Percentiles rank a stretch among this genome's conserved stretches.
Conservation (phyloP, 2,888 invertebrate genomes). For the Apotomis capreana region DNA sequence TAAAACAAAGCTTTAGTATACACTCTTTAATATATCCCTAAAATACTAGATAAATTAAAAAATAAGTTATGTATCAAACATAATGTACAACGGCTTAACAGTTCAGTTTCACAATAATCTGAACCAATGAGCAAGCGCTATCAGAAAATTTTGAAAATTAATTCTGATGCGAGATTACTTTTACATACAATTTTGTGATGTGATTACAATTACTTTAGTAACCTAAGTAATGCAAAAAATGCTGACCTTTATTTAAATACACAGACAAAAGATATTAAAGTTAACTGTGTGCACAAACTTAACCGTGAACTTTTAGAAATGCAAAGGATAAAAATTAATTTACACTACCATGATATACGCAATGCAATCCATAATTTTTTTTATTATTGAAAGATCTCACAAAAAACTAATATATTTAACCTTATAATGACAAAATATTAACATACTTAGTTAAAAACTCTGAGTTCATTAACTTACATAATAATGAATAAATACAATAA, state of each 20-base stretch:
- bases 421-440: conserved; percentile 48
- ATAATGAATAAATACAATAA: conserved; percentile 73
- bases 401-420: conserved; percentile 28
- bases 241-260: conserved; percentile 6
- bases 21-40: conserved; percentile 65
- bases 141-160: conserved; percentile 32
- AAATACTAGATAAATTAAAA: conserved; percentile 60
- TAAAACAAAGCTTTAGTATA: conserved; percentile 51
- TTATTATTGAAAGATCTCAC: conserved; percentile 30
- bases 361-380: conserved; percentile 6
- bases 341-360: conserved; percentile 23
- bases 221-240: conserved; percentile 34
- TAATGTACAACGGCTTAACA: conserved; percentile 56
- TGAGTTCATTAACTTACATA: conserved; percentile 68
- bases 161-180: conserved; percentile 27
- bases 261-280: conserved; percentile 10
- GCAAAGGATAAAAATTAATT: conserved; percentile 30
- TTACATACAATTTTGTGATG: conserved; percentile 32
- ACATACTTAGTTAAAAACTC: conserved; percentile 57
- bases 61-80: conserved; percentile 56
- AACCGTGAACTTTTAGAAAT: conserved; percentile 36
- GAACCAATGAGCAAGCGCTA: conserved; percentile 53
- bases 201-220: conserved; percentile 19
- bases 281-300: conserved; percentile 31
- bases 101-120: conserved; percentile 55